Evolutionary conservation across 92 coral and sea anemone genomes (phyloP), one percentile per base, ranked within the genome.

Genomic region (Pocillopora meandrina): DNA sequence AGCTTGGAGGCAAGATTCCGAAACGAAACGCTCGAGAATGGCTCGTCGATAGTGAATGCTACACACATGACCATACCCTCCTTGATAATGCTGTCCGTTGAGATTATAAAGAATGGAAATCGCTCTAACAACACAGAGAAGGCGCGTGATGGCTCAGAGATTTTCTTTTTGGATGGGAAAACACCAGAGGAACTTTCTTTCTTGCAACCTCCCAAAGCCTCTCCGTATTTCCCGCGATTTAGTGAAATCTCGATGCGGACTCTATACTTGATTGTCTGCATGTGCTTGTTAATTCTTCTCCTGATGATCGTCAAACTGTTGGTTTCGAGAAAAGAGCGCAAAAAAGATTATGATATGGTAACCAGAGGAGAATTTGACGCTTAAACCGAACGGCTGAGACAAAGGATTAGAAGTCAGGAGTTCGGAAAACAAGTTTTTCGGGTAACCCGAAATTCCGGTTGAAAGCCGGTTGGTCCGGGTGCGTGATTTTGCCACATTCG

Each of bases 291-390:
- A 34, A 79, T 94, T 20, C 61, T 94, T 56, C 87, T 94, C 10
- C 86, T 94, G 11, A 85, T 94, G 93, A 82, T 94, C 35, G 85
- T 94, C 77, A 92, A 88, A 77, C 85, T 94, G 63, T 73, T 92
- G 19, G 85, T 94, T 14, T 90, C 93, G 16, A 80, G 98, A 71
- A 82, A 88, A 70, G 93, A 79, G 60, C 91, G 89, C 64, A 90
- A 81, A 23, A 83, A 75, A 80, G 98, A 92, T 71, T 92, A 94
- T 77, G 87, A 85, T 74, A 89, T 94, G 58, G 98, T 94, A 6
- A 94, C 98, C 20, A 94, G 92, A 85, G 98, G 98, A 61, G 98
- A 94, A 72, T 94, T 94, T 61, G 98, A 94, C 79, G 98, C 98
- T 33, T 94, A 85, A 72, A 66, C 35, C 33, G 42, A 31, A 35